Evolutionary conservation across 35 echinoderm and acorn worm genomes (phyloP).

Genomic region (Amphiura filiformis): DNA sequence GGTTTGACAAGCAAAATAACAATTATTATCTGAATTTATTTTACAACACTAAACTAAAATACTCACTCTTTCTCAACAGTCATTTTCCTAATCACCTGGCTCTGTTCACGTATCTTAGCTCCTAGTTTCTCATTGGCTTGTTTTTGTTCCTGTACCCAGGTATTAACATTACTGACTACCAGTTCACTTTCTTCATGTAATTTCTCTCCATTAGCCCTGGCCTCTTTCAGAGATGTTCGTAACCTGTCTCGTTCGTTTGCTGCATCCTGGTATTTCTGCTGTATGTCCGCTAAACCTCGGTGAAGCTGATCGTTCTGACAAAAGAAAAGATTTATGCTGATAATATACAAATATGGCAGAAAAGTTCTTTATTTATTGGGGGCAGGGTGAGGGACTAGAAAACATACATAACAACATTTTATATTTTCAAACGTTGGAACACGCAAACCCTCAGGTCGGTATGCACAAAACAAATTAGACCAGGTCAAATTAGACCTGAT

Average conservation of each 20-base stretch:
- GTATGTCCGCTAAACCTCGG: conserved; percentile 42
- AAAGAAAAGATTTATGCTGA: not conserved
- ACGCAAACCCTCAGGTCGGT: too few species aligned
- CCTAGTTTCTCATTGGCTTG: conserved; percentile 94
- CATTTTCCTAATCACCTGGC: conserved; percentile 62
- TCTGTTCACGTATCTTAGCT: conserved; percentile 88
- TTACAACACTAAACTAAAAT: too few species aligned
- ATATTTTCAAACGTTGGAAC: too few species aligned
- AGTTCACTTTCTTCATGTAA: conserved; percentile 96
- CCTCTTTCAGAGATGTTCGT: conserved; percentile 65
- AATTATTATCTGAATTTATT: too few species aligned
- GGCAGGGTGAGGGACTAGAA: too few species aligned
- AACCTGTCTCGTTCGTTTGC: conserved; percentile 71
- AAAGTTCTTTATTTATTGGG: too few species aligned
- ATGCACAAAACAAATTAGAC: too few species aligned
- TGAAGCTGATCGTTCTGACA: conserved; percentile 63
- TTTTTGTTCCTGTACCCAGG: conserved; percentile 98
- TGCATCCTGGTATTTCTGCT: conserved; percentile 61
- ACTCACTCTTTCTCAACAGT: conserved; percentile 92
- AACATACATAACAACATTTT: too few species aligned
- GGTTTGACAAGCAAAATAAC: too few species aligned
- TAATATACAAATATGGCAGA: too few species aligned
- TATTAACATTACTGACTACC: conserved; percentile 93
- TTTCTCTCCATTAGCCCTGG: conserved; percentile 77
- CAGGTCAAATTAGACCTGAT: too few species aligned